Conservation (phyloP, 2,113 vertebrate genomes). For the Oncorhynchus masou region DNA sequence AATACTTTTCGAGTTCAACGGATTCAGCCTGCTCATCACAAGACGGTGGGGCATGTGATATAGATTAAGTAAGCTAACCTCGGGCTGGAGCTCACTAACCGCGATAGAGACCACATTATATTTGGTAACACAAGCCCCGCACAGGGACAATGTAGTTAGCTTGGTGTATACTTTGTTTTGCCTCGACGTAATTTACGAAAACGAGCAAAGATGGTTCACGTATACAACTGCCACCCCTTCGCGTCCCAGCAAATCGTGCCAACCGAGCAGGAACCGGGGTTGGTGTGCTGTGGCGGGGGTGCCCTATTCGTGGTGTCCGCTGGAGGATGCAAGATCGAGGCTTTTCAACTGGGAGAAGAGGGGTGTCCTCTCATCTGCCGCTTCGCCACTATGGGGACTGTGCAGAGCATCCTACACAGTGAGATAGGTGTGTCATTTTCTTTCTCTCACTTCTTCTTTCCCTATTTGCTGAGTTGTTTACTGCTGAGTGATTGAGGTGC, state of each 20-base stretch:
- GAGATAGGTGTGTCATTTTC: slow-evolving; percentile 72
- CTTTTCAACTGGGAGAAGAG: slow-evolving; percentile 73
- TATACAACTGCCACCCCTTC: slow-evolving; percentile 94
- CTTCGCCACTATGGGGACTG: slow-evolving; percentile 84
- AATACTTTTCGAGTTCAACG: background rate
- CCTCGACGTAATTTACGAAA: background rate
- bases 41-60: slow-evolving; percentile 51
- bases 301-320: slow-evolving; percentile 82
- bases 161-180: no score
- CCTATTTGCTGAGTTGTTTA: no score
- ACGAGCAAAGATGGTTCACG: slow-evolving; percentile 81
- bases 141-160: background rate
- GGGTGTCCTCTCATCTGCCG: slow-evolving; percentile 80
- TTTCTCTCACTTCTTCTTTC: background rate
- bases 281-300: slow-evolving; percentile 84
- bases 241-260: slow-evolving; percentile 90
- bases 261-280: slow-evolving; percentile 80
- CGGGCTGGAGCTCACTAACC: background rate
- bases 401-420: slow-evolving; percentile 82
- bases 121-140: background rate
- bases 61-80: background rate
- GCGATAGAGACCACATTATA: background rate
- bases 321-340: slow-evolving; percentile 87
- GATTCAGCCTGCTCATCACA: slow-evolving; percentile 37
- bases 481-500: no score